A percentile compares a stretch with the other conserved stretches of the same genome.
phyloP scores from a whole-genome alignment of 2,113 vertebrate species.

The Erythrolamprus reginae region DNA sequence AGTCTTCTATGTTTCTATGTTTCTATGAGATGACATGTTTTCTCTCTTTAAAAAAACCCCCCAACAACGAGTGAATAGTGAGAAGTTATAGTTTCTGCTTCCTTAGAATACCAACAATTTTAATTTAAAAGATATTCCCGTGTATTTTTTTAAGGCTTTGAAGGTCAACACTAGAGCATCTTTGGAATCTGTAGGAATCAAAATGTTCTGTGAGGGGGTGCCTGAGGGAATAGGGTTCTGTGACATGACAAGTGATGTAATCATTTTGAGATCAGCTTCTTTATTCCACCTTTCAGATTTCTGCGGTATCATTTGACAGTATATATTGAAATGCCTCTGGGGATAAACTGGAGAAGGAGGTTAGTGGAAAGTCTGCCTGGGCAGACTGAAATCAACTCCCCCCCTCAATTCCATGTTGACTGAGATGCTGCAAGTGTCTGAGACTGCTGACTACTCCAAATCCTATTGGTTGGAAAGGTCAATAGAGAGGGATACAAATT shows the following conservation, averaged over 20 bases:
- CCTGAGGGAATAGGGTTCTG: neutral
- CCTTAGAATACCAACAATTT: neutral
- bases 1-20: no score
- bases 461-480: neutral
- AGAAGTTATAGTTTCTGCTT: neutral
- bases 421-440: neutral
- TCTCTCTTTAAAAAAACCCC: neutral
- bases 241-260: neutral
- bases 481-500: neutral
- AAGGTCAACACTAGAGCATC: neutral
- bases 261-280: neutral
- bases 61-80: neutral
- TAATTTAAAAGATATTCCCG: neutral
- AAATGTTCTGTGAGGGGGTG: neutral
- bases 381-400: neutral
- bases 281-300: neutral
- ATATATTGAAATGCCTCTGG: neutral
- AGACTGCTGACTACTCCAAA: neutral
- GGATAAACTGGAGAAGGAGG: neutral
- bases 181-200: neutral
- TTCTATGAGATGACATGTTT: no score
- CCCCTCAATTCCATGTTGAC: neutral
- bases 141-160: neutral
- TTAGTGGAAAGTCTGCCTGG: neutral
- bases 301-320: neutral